These are phyloP conservation scores for Chionoecetes opilio DNA, from an alignment of 1,140 invertebrate genomes.

Conservation along the genomic window DNA sequence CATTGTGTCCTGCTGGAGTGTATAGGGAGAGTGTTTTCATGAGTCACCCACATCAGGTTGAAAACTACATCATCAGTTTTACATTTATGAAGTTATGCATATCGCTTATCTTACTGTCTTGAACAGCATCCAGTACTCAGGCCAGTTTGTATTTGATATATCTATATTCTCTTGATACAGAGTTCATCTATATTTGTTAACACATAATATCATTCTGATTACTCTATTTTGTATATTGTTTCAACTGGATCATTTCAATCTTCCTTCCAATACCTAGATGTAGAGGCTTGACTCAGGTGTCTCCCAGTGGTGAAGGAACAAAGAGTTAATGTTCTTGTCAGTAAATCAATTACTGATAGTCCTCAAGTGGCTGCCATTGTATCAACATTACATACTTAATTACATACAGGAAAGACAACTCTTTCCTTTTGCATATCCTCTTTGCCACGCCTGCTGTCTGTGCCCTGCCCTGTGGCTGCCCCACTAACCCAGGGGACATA, in stretches of 20 bases:
- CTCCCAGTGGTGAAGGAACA: constrained; percentile 16
- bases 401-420: neutral
- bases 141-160: constrained; percentile 62
- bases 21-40: neutral
- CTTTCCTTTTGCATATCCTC: neutral
- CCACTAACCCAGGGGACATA: neutral
- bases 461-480: neutral
- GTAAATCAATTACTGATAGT: neutral
- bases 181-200: constrained; percentile 6
- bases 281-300: neutral
- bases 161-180: constrained; percentile 60
- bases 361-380: neutral
- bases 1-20: neutral
- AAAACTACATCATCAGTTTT: neutral
- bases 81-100: constrained; percentile 51
- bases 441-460: neutral
- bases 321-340: neutral
- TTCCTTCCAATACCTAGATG: neutral
- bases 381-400: neutral
- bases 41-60: neutral
- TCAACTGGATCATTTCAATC: neutral
- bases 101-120: constrained; percentile 63
- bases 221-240: constrained; percentile 31
- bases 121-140: constrained; percentile 68
- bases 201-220: constrained; percentile 7